phyloP scores from a whole-genome alignment of 2,888 invertebrate species.

The Ennomos quercinarius region DNA sequence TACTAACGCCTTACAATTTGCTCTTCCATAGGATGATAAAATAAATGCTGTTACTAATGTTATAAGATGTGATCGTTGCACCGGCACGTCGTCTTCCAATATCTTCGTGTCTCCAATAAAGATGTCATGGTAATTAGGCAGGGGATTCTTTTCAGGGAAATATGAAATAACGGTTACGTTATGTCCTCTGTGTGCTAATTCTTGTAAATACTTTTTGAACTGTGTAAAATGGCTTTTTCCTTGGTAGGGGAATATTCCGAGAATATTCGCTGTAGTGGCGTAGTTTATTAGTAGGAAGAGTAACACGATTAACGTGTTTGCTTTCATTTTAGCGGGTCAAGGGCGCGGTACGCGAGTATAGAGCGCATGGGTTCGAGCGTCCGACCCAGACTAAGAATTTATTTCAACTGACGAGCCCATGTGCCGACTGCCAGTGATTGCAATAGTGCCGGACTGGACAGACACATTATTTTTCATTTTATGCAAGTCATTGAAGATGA shows the following conservation, averaged over 20 bases:
- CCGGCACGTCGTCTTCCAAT: slow-evolving; percentile 54
- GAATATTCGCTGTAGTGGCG: slow-evolving; percentile 71
- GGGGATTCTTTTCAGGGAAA: slow-evolving; percentile 80
- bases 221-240: slow-evolving; percentile 90
- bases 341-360: slow-evolving; percentile 16
- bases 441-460: no score
- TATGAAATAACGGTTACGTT: slow-evolving; percentile 88
- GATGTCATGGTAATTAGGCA: slow-evolving; percentile 86
- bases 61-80: slow-evolving; percentile 54
- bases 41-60: slow-evolving; percentile 47
- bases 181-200: slow-evolving; percentile 87
- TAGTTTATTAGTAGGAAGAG: slow-evolving; percentile 44
- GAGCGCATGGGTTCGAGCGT: slow-evolving; percentile 10
- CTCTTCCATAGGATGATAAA: slow-evolving; percentile 53
- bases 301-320: slow-evolving; percentile 39
- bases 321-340: slow-evolving; percentile 48
- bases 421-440: no score
- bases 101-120: slow-evolving; percentile 37
- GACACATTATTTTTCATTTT: no score
- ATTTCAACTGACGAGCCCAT: slow-evolving; percentile 3
- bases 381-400: neutral
- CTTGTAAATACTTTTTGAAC: slow-evolving; percentile 85
- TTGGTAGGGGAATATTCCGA: slow-evolving; percentile 88
- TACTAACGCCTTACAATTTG: slow-evolving; percentile 68
- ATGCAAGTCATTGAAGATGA: no score